phyloP scores from a whole-genome alignment of 2,797 vertebrate species.

The Presbytis comata region DNA sequence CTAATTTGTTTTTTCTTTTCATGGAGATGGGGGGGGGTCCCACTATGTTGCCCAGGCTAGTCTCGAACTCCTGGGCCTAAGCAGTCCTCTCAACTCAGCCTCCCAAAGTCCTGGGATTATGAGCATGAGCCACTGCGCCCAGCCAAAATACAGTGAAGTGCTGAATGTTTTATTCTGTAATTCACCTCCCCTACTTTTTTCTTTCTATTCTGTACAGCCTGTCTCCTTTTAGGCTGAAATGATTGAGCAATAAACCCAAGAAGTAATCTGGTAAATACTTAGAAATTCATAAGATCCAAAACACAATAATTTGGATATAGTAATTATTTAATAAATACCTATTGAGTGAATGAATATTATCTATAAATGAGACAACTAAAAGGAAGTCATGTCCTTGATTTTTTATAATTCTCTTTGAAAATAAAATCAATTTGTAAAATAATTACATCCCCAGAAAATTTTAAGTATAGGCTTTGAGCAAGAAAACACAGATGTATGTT shows the following conservation, averaged over 20 bases:
- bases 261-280: background rate
- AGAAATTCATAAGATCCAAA: background rate
- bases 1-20: too few species aligned
- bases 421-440: background rate
- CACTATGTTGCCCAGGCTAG: too few species aligned
- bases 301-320: background rate
- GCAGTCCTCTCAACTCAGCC: too few species aligned
- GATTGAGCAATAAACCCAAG: background rate
- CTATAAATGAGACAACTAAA: background rate
- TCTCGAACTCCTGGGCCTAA: too few species aligned
- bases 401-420: conserved; percentile 8
- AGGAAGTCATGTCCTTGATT: background rate
- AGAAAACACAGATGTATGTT: conserved; percentile 33
- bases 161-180: background rate
- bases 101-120: too few species aligned
- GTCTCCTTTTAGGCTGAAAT: background rate
- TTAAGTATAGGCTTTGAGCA: background rate
- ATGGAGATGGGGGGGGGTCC: too few species aligned
- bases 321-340: background rate
- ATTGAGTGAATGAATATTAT: background rate
- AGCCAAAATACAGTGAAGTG: background rate
- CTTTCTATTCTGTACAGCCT: background rate
- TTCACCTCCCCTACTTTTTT: background rate
- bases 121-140: background rate
- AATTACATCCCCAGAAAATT: too few species aligned